Evolutionary conservation across 2,888 invertebrate genomes (phyloP), one percentile per base, ranked within the genome.

Genomic region (Lithophane ornitopus): DNA sequence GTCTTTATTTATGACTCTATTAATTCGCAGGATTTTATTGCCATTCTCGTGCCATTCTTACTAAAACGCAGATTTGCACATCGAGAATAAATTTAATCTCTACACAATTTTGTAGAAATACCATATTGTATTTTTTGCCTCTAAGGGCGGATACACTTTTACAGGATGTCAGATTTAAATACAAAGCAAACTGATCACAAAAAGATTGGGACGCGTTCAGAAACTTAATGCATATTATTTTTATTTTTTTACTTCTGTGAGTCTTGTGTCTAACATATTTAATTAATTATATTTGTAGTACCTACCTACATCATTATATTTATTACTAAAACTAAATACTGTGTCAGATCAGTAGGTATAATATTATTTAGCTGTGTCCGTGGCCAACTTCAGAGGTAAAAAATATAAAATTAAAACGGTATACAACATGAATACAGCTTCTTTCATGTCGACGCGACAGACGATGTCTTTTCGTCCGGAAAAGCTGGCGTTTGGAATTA

Each of bases 141-240:
- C 0, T 19, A 44, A 8, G 26, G 46, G 22, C 56, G 79, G 79
- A 78, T 58, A 28, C 52, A 12, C 28, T 46, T 28, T n/a, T 65
- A 44, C 78, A 78, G 78, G 66, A 80, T 78, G 58, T 56, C 39
- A 66, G 14, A 80, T 73, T 67, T 66, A 73, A 65, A 80, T 78
- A 78, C 80, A 78, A 78, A 79, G 72, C 46, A 22, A 73, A 54
- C 14, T 73, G 65, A 66, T 74, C 59, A 77, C 49, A 79, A 52
- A 63, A 77, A 78, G 49, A 78, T 78, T 71, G 62, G 28, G 41
- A 78, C 49, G 63, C 41, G 63, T 26, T 58, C 8, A 26, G 79
- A 77, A 77, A 78, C 34, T 79, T 72, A 79, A 77, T 28, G 34
- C 3, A 41, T 58, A 34, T 39, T 26, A 56, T 73, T 39, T 73